Conservation (phyloP, 1,140 invertebrate genomes). For the Pseudachorutes palmiensis region DNA sequence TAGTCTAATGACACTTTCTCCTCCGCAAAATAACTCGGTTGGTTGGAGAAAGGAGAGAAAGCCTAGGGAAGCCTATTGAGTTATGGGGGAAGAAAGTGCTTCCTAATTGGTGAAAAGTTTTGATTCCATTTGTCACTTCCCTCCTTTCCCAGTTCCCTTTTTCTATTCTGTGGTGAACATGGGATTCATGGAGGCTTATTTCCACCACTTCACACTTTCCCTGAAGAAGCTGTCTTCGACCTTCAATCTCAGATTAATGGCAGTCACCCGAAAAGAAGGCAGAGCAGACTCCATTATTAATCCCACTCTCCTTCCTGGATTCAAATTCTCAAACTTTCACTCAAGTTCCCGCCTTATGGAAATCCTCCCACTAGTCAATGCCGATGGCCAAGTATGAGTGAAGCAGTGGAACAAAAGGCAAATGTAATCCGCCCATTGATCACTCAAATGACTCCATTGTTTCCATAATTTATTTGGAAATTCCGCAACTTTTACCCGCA, state of each 20-base stretch:
- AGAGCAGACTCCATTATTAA: background rate
- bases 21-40: background rate
- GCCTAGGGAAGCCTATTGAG: background rate
- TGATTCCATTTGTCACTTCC: constrained; percentile 25
- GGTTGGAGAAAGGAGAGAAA: background rate
- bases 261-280: background rate
- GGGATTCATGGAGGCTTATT: background rate
- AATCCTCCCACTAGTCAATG: too few relatives aligned
- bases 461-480: too few relatives aligned
- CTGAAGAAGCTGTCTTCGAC: background rate
- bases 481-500: too few relatives aligned
- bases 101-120: constrained; percentile 31
- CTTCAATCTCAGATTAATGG: background rate
- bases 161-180: background rate
- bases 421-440: too few relatives aligned
- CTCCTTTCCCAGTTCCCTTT: background rate
- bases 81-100: constrained; percentile 15
- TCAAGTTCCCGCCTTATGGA: too few relatives aligned
- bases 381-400: too few relatives aligned
- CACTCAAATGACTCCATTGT: too few relatives aligned
- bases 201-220: background rate
- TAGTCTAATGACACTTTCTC: constrained; percentile 29
- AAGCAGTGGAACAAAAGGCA: too few relatives aligned
- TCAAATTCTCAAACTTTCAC: too few relatives aligned
- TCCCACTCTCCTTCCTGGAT: too few relatives aligned